phyloP scores from a whole-genome alignment of 2,113 vertebrate species.

The Neodon shergylaensis region DNA sequence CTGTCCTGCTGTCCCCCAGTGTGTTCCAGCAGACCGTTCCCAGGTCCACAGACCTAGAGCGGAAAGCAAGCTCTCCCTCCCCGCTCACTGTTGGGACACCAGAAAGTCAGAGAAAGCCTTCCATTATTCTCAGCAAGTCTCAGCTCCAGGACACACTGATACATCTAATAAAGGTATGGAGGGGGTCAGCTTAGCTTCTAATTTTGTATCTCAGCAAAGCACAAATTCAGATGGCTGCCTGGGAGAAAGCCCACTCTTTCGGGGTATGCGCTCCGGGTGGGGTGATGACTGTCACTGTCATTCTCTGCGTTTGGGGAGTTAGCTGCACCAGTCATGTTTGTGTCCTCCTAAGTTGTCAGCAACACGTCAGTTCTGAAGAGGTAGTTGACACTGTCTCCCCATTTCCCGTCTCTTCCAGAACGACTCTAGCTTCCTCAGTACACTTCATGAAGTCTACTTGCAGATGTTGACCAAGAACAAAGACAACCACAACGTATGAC shows the following conservation, averaged over 20 bases:
- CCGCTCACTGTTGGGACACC: conserved; percentile 80
- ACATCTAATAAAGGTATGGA: conserved; percentile 95
- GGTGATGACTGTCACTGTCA: background rate
- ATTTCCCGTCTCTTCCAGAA: conserved; percentile 86
- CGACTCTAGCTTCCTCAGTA: conserved; percentile 93
- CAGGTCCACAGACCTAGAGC: conserved; percentile 87
- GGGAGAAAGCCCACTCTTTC: background rate
- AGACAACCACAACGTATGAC: conserved; percentile 92
- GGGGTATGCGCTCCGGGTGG: background rate
- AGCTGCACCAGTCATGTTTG: background rate
- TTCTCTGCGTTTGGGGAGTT: background rate
- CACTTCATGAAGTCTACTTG: conserved; percentile 95
- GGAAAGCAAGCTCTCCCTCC: conserved; percentile 84
- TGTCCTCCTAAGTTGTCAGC: background rate
- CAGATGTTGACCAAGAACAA: conserved; percentile 93
- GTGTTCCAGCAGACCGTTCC: conserved; percentile 92
- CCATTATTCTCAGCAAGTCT: conserved; percentile 89
- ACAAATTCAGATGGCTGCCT: background rate
- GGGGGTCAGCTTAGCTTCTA: background rate
- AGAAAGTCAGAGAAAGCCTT: conserved; percentile 84
- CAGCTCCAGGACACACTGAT: conserved; percentile 95
- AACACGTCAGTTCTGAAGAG: background rate
- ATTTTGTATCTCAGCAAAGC: background rate
- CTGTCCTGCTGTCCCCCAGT: conserved; percentile 95
- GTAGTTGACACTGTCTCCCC: background rate